A percentile compares a stretch with the other conserved stretches of the same genome.
These are phyloP conservation scores for Corythoichthys haematopterus DNA, from an alignment of 2,113 vertebrate genomes.

Conservation along the genomic window DNA sequence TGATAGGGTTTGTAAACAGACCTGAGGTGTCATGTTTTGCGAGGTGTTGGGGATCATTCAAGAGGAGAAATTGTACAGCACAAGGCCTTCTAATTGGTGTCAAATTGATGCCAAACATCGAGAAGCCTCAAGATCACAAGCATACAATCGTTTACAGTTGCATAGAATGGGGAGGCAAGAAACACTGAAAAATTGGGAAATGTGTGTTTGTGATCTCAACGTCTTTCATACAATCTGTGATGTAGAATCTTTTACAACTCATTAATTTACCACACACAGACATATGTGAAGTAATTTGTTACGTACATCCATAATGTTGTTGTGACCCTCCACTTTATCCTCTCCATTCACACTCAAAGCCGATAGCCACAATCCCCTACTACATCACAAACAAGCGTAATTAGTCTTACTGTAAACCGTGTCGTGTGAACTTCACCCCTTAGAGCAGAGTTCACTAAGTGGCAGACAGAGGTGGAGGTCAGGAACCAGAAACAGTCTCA, in stretches of 20 bases:
- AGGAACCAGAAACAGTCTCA: no score
- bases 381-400: neutral
- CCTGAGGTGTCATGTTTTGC: neutral
- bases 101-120: neutral
- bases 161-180: no score
- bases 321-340: constrained; percentile 10
- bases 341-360: constrained; percentile 26
- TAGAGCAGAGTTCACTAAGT: no score
- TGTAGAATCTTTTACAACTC: no score
- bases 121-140: neutral
- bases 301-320: neutral
- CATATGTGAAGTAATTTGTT: no score
- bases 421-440: neutral
- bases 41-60: neutral
- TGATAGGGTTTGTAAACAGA: neutral
- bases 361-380: constrained; percentile 24
- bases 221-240: no score
- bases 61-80: neutral
- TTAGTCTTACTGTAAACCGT: neutral
- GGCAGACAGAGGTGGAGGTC: no score
- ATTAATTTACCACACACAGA: no score
- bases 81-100: neutral
- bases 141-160: no score
- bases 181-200: no score
- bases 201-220: no score